Evolutionary conservation across 2,888 invertebrate species (phyloP), one percentile per base, ranked within the genome.

Genomic region (Stictocephala bisonia): DNA sequence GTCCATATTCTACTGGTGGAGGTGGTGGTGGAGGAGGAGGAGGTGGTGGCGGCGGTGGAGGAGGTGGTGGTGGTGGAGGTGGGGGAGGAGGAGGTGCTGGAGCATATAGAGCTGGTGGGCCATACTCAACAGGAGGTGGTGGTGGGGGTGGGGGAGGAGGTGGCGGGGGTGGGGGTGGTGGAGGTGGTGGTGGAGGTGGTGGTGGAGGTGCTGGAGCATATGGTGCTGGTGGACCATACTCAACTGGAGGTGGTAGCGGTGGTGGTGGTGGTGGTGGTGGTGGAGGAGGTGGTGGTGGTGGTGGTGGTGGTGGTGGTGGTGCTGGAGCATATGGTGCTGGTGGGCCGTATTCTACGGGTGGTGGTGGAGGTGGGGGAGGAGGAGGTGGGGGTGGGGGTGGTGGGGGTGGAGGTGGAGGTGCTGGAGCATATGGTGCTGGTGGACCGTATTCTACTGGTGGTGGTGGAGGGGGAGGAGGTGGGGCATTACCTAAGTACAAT

Each of bases 281-380:
- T 22, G 27, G 18, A 24, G 7, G 44, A 9, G 44, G 44, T 7
- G 11, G 60, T 13, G 35, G 40, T 35, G 4, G 11, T 15, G 67
- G 67, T 35, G 64, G 40, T 20, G 40, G 41, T 40, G 64, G 64
- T 64, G 64, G 64, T 48, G 67, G 20, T 6, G 53, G 53, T 24
- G 53, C 26, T 26, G 53, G 53, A 22, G 53, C 22, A 22, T 18
- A 24, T 6, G 24, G 53, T 31, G 35, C 15, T 6, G 24, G 53
- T 31, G 35, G 35, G 35, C 6, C 35, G 6, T 11, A 6, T 9
- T 31, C 6, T 9, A 31, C 35, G 11, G 35, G 7, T 9, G 6
- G 35, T 31, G 35, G 35, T 31, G 6, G 6, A 9, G 11, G 11
- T 31, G 6, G 35, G 6, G 35, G 11, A 31, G 35, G 35, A 31